A percentile compares a stretch with the other conserved stretches of the same genome.
These are phyloP conservation scores for Eucera pruinosa DNA, from an alignment of 2,888 invertebrate genomes.

Conservation along the genomic window DNA sequence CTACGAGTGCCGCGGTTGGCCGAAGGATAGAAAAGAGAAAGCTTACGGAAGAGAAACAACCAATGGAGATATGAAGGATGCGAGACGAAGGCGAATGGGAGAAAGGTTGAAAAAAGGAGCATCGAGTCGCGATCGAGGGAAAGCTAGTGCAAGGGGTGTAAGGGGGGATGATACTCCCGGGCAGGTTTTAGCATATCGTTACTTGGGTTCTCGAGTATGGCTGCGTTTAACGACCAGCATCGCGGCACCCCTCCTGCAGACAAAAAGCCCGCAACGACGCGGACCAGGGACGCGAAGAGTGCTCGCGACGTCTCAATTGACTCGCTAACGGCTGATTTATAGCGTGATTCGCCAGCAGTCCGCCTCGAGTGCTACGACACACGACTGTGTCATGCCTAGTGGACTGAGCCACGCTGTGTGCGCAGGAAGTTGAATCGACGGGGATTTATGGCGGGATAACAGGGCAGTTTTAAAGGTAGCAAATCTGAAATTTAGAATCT, in stretches of 20 bases:
- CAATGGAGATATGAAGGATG: neutral
- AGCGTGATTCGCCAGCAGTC: constrained; percentile 57
- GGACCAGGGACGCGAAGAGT: constrained; percentile 74
- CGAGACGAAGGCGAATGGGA: neutral
- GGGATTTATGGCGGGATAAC: constrained; percentile 1
- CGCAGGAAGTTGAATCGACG: neutral
- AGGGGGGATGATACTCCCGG: constrained; percentile 29
- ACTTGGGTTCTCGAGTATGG: constrained; percentile 79
- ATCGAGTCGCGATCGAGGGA: constrained; percentile 34
- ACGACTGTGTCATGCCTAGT: constrained; percentile 7
- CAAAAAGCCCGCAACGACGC: constrained; percentile 64
- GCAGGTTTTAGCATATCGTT: constrained; percentile 81
- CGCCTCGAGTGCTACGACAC: constrained; percentile 1
- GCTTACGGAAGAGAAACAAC: constrained; percentile 19
- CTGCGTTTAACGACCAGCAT: constrained; percentile 81
- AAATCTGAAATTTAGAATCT: neutral
- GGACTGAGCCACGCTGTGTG: neutral
- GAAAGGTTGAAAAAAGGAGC: constrained; percentile 33
- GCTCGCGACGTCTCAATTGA: constrained; percentile 81
- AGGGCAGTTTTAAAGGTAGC: neutral
- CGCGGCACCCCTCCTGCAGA: constrained; percentile 48
- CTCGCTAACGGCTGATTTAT: constrained; percentile 80
- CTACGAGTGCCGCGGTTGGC: constrained; percentile 27
- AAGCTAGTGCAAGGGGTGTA: constrained; percentile 1
- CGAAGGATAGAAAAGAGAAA: constrained; percentile 1